Evolutionary conservation across 2,888 invertebrate species (phyloP).

Genomic region (Nymphalis polychloros): DNA sequence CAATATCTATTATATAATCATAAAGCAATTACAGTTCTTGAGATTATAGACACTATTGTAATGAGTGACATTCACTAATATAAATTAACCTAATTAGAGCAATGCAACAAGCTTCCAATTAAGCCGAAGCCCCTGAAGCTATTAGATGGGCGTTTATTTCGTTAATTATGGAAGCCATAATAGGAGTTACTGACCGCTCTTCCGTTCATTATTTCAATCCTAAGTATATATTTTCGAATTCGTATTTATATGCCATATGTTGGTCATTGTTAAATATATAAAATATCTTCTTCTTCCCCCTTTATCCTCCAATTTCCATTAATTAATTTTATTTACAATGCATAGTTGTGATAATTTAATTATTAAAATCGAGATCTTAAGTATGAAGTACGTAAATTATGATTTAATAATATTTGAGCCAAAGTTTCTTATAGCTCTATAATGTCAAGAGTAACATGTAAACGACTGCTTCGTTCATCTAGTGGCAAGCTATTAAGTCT

Average conservation of each 20-base stretch:
- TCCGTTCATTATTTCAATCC: conserved; percentile 6
- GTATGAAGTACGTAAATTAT: too few relatives aligned
- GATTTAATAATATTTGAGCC: too few relatives aligned
- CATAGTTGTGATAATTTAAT: too few relatives aligned
- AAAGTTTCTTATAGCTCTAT: too few relatives aligned
- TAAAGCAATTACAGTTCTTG: not conserved
- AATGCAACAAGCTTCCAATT: conserved; percentile 33
- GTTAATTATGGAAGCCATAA: conserved; percentile 34
- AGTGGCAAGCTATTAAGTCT: too few relatives aligned
- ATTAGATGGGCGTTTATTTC: conserved; percentile 33
- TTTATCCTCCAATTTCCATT: too few relatives aligned
- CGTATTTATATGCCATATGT: not conserved
- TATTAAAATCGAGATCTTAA: too few relatives aligned
- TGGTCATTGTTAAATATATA: not conserved
- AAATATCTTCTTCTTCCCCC: not conserved
- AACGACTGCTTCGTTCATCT: too few relatives aligned
- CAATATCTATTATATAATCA: not conserved
- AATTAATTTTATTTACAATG: too few relatives aligned
- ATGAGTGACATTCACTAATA: not conserved
- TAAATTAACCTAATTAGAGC: conserved; percentile 11
- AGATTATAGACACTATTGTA: not conserved
- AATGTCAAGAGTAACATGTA: too few relatives aligned
- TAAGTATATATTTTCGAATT: not conserved
- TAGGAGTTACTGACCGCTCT: conserved; percentile 5
- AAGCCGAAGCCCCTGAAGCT: conserved; percentile 33